Percentiles rank a stretch among this genome's conserved stretches.
Evolutionary conservation across 2,797 vertebrate genomes (phyloP).

Genomic region (Acrossocheilus fasciatus): DNA sequence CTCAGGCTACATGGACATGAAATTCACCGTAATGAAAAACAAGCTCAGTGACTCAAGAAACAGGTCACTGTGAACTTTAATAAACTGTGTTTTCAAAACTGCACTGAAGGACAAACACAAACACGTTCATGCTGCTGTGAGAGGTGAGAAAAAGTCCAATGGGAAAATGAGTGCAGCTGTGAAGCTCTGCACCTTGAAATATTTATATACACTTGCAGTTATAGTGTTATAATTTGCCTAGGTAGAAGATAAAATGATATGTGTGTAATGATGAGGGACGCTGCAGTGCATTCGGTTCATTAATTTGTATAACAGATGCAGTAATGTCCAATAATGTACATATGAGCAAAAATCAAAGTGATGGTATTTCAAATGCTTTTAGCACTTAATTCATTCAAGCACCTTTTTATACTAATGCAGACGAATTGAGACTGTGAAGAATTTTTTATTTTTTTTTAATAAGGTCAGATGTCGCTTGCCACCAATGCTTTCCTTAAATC

Average conservation of each 20-base stretch:
- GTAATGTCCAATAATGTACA: background rate
- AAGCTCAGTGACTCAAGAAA: background rate
- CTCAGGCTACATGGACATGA: background rate
- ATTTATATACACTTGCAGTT: background rate
- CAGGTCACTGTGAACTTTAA: conserved; percentile 17
- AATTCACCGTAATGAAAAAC: background rate
- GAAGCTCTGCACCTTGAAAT: background rate
- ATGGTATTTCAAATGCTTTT: conserved; percentile 1
- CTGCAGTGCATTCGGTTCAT: background rate
- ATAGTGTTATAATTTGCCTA: background rate
- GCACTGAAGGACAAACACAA: conserved; percentile 22
- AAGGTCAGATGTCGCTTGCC: background rate
- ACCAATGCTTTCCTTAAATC: background rate
- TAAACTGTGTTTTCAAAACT: background rate
- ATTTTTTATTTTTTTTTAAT: background rate
- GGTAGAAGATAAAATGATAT: background rate
- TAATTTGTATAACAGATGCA: background rate
- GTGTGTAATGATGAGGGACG: background rate
- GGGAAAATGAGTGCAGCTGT: background rate
- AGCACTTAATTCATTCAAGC: background rate
- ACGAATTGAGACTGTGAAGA: background rate
- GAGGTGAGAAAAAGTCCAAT: conserved; percentile 10
- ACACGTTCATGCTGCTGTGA: background rate
- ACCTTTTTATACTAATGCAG: background rate
- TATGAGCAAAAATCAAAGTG: background rate